A percentile compares a stretch with the other conserved stretches of the same genome.
These are phyloP conservation scores for Micromussa lordhowensis DNA, from an alignment of 92 coral and sea anemone species.

Conservation along the genomic window DNA sequence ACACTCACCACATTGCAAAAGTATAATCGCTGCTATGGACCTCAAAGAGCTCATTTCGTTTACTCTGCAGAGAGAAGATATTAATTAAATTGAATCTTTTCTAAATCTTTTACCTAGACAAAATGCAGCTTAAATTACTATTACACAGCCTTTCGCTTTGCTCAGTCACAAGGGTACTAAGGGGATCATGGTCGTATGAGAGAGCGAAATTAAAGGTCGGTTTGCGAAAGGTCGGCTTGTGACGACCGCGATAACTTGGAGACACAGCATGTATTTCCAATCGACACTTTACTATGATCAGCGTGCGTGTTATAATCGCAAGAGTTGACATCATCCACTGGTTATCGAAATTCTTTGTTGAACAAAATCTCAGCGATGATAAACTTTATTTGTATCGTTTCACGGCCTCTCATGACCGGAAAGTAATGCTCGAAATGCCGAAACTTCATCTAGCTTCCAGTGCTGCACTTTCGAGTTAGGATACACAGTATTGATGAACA, in stretches of 20 bases:
- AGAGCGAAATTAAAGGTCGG: too few species aligned
- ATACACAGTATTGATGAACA: too few species aligned
- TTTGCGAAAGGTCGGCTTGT: too few species aligned
- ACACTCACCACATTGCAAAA: slow-evolving; percentile 25
- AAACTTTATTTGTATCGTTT: neutral
- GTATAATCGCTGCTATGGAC: neutral
- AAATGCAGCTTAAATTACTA: too few species aligned
- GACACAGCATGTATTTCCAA: neutral
- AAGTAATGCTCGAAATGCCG: neutral
- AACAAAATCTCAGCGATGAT: neutral
- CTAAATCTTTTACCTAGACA: neutral
- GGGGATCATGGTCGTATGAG: too few species aligned
- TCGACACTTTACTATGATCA: too few species aligned
- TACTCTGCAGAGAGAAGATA: neutral
- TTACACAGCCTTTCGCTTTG: too few species aligned
- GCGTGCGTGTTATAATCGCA: too few species aligned
- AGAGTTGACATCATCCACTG: neutral
- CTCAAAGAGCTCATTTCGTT: slow-evolving; percentile 20
- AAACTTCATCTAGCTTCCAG: neutral
- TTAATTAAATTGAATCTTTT: neutral
- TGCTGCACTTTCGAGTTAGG: neutral
- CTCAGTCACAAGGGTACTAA: too few species aligned
- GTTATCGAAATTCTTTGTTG: neutral
- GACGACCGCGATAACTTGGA: neutral
- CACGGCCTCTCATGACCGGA: neutral